These are phyloP conservation scores for Ryuthela nishihirai DNA, from an alignment of 2,888 invertebrate genomes.

Conservation along the genomic window DNA sequence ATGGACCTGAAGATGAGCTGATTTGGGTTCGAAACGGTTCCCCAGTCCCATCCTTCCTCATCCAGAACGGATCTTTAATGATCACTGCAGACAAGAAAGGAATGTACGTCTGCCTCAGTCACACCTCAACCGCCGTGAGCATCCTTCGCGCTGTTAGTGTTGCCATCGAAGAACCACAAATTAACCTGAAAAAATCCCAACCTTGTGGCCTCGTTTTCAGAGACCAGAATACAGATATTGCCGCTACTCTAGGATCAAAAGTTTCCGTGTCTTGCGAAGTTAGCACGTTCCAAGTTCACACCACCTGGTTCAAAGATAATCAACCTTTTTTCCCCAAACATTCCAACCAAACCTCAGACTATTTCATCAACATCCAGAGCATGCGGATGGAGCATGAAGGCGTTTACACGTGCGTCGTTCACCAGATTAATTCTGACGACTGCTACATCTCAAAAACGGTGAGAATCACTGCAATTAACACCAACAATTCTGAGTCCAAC, in stretches of 20 bases:
- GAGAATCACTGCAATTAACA: constrained; percentile 5
- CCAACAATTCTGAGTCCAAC: not conserved
- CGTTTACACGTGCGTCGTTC: constrained; percentile 19
- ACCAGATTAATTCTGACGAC: not conserved
- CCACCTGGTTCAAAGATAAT: constrained; percentile 21
- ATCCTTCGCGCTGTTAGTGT: constrained; percentile 19
- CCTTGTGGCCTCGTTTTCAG: constrained; percentile 8
- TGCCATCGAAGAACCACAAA: not conserved
- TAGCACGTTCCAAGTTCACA: not conserved
- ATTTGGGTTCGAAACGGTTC: constrained; percentile 19
- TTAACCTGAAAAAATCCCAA: not conserved
- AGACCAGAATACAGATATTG: constrained; percentile 7
- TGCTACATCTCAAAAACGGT: constrained; percentile 13
- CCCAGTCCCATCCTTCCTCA: not conserved
- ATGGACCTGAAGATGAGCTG: not conserved
- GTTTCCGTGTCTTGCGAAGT: constrained; percentile 23
- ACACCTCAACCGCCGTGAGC: constrained; percentile 1
- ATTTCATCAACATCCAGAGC: constrained; percentile 5
- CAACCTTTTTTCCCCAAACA: not conserved
- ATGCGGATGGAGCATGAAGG: constrained; percentile 10
- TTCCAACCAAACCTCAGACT: not conserved
- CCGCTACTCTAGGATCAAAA: not conserved
- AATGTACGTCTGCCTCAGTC: constrained; percentile 13
- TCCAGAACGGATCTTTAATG: not conserved
- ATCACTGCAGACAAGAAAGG: constrained; percentile 13